Percentiles rank a stretch among this genome's conserved stretches.
phyloP scores from a whole-genome alignment of 2,113 vertebrate species.

The Tapirus terrestris region DNA sequence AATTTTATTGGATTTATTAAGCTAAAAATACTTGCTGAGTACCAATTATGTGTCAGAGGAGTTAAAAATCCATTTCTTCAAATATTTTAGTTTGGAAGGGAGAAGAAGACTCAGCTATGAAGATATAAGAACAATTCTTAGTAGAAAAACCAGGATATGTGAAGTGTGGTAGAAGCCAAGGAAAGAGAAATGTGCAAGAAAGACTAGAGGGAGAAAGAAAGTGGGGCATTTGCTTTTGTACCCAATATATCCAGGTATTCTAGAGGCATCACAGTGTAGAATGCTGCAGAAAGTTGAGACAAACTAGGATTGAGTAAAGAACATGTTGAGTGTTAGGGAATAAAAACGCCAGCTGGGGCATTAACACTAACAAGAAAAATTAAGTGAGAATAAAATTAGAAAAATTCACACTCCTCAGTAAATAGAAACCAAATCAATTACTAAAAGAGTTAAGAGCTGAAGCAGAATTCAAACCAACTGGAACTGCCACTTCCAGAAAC shows the following conservation, averaged over 20 bases:
- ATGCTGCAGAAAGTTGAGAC: not conserved
- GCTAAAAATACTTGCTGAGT: not conserved
- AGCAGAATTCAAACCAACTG: not conserved
- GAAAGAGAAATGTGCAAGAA: not conserved
- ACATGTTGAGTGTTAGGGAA: not conserved
- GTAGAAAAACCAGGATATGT: not conserved
- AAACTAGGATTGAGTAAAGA: not conserved
- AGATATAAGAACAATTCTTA: not conserved
- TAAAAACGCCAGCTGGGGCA: not conserved
- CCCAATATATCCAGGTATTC: not conserved
- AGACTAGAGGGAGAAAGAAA: not conserved
- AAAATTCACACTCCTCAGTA: not conserved
- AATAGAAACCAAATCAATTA: constrained; percentile 1
- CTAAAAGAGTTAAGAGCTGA: not conserved
- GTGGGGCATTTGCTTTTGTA: not conserved
- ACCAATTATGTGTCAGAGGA: not conserved
- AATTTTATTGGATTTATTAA: not conserved
- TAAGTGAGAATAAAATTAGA: constrained; percentile 5
- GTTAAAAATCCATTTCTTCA: not conserved
- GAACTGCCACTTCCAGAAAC: not conserved
- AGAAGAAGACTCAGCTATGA: not conserved
- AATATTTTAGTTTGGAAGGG: not conserved
- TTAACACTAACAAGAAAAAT: not conserved
- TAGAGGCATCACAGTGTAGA: not conserved
- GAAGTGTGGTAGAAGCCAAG: not conserved